Conservation (phyloP, 2,888 invertebrate genomes). For the Trichopoda pennipes region DNA sequence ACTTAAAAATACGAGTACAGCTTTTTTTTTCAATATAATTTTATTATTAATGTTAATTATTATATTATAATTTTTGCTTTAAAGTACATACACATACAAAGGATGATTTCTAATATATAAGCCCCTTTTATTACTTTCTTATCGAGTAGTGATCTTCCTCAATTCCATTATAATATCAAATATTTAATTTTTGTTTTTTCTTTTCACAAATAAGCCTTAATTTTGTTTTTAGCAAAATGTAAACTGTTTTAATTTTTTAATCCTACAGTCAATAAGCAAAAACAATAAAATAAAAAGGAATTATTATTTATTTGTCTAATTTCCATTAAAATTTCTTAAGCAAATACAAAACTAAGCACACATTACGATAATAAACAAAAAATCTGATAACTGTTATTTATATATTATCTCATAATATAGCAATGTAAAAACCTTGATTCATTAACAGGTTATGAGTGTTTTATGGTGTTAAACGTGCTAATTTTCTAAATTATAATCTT, state of each 20-base stretch:
- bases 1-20: constrained; percentile 76
- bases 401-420: too few relatives aligned
- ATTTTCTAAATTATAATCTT: too few relatives aligned
- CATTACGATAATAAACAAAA: too few relatives aligned
- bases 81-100: constrained; percentile 59
- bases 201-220: constrained; percentile 14
- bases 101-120: constrained; percentile 31
- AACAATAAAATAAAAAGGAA: too few relatives aligned
- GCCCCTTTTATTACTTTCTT: constrained; percentile 51
- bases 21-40: constrained; percentile 45
- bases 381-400: too few relatives aligned
- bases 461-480: too few relatives aligned
- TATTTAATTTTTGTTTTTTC: constrained; percentile 12
- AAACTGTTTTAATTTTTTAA: neutral
- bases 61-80: constrained; percentile 20
- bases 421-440: too few relatives aligned
- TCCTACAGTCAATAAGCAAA: too few relatives aligned
- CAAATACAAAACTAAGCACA: too few relatives aligned
- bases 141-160: constrained; percentile 38
- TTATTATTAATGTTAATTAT: constrained; percentile 9
- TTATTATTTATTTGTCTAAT: too few relatives aligned
- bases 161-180: constrained; percentile 47
- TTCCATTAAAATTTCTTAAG: too few relatives aligned
- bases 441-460: too few relatives aligned
- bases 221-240: constrained; percentile 4